Percentiles rank a stretch among this genome's conserved stretches.
Evolutionary conservation across 1,140 invertebrate species (phyloP).

Genomic region (Trialeurodes vaporariorum): DNA sequence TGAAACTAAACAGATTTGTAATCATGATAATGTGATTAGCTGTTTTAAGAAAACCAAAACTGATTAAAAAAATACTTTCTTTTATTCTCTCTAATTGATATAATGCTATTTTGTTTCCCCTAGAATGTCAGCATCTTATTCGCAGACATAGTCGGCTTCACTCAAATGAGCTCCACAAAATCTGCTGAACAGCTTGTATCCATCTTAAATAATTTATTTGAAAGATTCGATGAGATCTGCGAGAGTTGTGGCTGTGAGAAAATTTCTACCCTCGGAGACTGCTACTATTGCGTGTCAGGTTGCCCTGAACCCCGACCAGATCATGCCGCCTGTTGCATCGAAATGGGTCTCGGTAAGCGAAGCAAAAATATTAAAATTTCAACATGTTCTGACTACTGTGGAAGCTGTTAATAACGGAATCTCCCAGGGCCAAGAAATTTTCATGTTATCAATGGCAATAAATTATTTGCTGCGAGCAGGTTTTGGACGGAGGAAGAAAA

Average conservation of each 20-base stretch:
- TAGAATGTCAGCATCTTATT: slow-evolving; percentile 91
- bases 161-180: slow-evolving; percentile 94
- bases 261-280: slow-evolving; percentile 89
- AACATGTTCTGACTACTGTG: no score
- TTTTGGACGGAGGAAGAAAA: no score
- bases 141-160: slow-evolving; percentile 96
- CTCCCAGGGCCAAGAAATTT: no score
- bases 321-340: slow-evolving; percentile 79
- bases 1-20: no score
- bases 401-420: no score
- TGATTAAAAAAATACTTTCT: no score
- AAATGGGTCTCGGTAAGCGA: slow-evolving; percentile 62
- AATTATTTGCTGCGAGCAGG: no score
- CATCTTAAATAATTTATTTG: slow-evolving; percentile 91
- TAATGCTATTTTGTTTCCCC: slow-evolving; percentile 13
- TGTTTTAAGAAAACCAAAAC: no score
- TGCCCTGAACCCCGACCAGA: slow-evolving; percentile 76
- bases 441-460: no score
- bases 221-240: slow-evolving; percentile 81
- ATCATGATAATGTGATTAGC: no score
- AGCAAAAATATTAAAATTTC: no score
- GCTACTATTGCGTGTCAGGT: slow-evolving; percentile 89
- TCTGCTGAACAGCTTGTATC: slow-evolving; percentile 74
- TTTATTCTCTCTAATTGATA: not conserved
- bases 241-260: slow-evolving; percentile 77